phyloP scores from a whole-genome alignment of 2,888 invertebrate genomes.

The Peribatodes rhomboidaria region DNA sequence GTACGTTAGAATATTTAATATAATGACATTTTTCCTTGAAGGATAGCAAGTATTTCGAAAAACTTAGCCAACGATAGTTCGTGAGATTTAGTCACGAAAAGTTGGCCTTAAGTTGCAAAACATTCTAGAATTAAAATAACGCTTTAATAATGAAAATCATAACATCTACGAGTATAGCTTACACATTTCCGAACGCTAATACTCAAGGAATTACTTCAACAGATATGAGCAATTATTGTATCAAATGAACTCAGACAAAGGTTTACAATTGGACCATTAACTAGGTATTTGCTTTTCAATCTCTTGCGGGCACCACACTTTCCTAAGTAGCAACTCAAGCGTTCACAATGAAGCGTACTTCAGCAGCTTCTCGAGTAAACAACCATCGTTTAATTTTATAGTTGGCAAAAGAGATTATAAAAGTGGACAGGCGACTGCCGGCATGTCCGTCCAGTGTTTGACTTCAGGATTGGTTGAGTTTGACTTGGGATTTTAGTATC shows the following conservation, averaged over 20 bases:
- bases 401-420: constrained; percentile 50
- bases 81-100: background rate
- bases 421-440: constrained; percentile 34
- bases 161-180: background rate
- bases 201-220: background rate
- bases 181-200: background rate
- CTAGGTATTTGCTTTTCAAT: constrained; percentile 17
- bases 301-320: constrained; percentile 15
- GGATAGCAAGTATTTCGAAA: constrained; percentile 13
- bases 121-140: background rate
- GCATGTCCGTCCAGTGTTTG: constrained; percentile 55
- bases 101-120: background rate
- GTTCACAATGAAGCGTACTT: constrained; percentile 34
- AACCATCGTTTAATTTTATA: constrained; percentile 33
- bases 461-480: constrained; percentile 59
- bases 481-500: constrained; percentile 55
- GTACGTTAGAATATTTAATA: background rate
- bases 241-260: constrained; percentile 2
- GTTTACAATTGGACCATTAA: background rate
- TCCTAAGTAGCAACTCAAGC: constrained; percentile 20
- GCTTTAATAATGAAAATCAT: background rate
- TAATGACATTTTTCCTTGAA: constrained; percentile 3
- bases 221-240: constrained; percentile 2
- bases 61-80: constrained; percentile 10
- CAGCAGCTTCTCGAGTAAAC: constrained; percentile 41